These are phyloP conservation scores for Drosophila pandora DNA, from an alignment of 1,140 invertebrate species.

Conservation along the genomic window DNA sequence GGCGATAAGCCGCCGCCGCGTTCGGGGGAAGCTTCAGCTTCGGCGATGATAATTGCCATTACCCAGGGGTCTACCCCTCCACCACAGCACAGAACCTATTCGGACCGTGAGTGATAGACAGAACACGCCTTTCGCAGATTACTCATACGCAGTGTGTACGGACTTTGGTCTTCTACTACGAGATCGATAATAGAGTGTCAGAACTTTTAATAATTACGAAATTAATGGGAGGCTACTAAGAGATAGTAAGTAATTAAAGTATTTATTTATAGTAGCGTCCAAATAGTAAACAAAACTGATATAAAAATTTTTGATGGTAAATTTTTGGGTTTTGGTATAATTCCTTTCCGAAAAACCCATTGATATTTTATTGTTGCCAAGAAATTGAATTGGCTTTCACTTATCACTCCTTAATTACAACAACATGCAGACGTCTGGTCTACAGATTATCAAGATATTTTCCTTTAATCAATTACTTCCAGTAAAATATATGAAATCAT, in stretches of 20 bases:
- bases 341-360: constrained; percentile 9
- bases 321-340: not conserved
- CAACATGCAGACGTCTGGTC: constrained; percentile 46
- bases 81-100: not conserved
- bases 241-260: constrained; percentile 7
- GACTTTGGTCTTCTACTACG: constrained; percentile 37
- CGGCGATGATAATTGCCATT: constrained; percentile 68
- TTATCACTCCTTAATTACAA: constrained; percentile 27
- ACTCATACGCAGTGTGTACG: constrained; percentile 61
- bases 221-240: not conserved
- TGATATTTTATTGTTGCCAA: constrained; percentile 23
- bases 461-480: constrained; percentile 24
- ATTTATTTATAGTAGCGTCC: too few species aligned
- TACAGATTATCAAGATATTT: constrained; percentile 27
- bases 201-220: constrained; percentile 20
- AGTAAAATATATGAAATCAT: constrained; percentile 4
- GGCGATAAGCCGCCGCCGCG: constrained; percentile 48
- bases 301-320: not conserved
- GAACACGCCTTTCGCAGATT: constrained; percentile 28
- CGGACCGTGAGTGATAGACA: constrained; percentile 7
- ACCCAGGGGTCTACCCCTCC: constrained; percentile 34
- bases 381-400: constrained; percentile 5
- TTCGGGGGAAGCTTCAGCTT: constrained; percentile 66
- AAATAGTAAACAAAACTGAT: constrained; percentile 10
- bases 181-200: constrained; percentile 46